Conservation (phyloP, 2,888 invertebrate genomes). For the Oscheius sp. region DNA sequence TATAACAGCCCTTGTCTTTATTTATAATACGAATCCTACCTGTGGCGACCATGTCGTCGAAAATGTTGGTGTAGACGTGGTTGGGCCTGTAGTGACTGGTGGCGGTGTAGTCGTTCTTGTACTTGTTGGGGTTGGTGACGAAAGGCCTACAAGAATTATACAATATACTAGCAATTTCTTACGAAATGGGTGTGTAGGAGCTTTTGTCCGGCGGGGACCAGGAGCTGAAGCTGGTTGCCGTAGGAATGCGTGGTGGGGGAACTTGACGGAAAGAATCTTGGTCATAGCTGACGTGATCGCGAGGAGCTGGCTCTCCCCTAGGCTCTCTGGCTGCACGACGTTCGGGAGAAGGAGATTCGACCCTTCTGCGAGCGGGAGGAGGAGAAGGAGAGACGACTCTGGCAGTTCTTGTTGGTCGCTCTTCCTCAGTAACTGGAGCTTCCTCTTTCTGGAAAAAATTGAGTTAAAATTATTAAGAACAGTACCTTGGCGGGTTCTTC, state of each 20-base stretch:
- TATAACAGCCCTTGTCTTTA: slow-evolving; percentile 27
- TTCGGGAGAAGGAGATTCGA: slow-evolving; percentile 58
- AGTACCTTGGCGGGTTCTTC: slow-evolving; percentile 4
- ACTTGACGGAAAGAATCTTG: slow-evolving; percentile 67
- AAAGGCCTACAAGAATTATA: slow-evolving; percentile 51
- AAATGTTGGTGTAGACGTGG: slow-evolving; percentile 68
- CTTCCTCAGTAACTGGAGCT: slow-evolving; percentile 26
- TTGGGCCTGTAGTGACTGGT: slow-evolving; percentile 58
- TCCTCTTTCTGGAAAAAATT: slow-evolving; percentile 17
- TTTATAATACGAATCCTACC: slow-evolving; percentile 40
- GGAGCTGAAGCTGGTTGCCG: slow-evolving; percentile 68
- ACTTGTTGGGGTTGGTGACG: slow-evolving; percentile 65
- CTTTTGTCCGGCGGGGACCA: slow-evolving; percentile 70
- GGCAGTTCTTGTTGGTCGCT: slow-evolving; percentile 27
- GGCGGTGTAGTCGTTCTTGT: slow-evolving; percentile 66
- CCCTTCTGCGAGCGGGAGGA: slow-evolving; percentile 59
- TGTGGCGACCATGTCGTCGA: slow-evolving; percentile 71
- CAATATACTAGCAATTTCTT: background rate
- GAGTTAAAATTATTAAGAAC: background rate
- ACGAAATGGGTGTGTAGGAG: slow-evolving; percentile 67
- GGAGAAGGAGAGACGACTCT: slow-evolving; percentile 52
- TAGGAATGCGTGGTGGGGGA: slow-evolving; percentile 69
- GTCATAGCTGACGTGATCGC: slow-evolving; percentile 60
- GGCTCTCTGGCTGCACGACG: slow-evolving; percentile 42
- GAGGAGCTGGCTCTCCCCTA: slow-evolving; percentile 46